Evolutionary conservation across 1,140 invertebrate species (phyloP).

Genomic region (Sycophila sp.): DNA sequence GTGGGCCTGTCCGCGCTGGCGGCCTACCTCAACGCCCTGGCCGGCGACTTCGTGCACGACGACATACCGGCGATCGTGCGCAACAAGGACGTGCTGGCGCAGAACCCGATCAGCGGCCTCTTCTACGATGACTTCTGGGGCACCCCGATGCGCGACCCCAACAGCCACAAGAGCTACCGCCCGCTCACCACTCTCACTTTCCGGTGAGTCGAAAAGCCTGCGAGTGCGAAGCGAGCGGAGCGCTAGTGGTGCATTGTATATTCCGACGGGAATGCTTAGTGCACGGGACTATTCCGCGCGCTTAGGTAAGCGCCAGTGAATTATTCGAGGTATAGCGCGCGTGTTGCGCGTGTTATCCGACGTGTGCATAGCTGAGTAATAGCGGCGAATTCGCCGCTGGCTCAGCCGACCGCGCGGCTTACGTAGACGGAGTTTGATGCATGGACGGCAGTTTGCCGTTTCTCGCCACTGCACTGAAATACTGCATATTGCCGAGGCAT

Average conservation of each 20-base stretch:
- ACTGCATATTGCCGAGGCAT: slow-evolving; percentile 60
- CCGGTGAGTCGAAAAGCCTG: slow-evolving; percentile 73
- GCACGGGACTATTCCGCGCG: too few species aligned
- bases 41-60: slow-evolving; percentile 91
- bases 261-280: too few species aligned
- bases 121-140: slow-evolving; percentile 93
- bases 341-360: too few species aligned
- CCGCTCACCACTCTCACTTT: slow-evolving; percentile 85
- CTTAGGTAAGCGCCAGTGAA: too few species aligned
- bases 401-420: background rate
- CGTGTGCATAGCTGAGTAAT: too few species aligned
- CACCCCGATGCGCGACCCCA: slow-evolving; percentile 84
- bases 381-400: background rate
- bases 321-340: too few species aligned
- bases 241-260: background rate
- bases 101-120: slow-evolving; percentile 72
- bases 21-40: slow-evolving; percentile 81
- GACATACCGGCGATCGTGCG: slow-evolving; percentile 87
- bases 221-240: background rate
- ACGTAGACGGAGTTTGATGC: slow-evolving; percentile 50
- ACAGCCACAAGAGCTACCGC: slow-evolving; percentile 86
- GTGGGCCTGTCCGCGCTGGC: slow-evolving; percentile 74
- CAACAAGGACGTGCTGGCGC: slow-evolving; percentile 84
- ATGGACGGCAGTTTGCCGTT: slow-evolving; percentile 57
- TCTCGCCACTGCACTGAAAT: slow-evolving; percentile 34